Evolutionary conservation across 2,113 vertebrate genomes (phyloP).

Genomic region (Stictonetta naevosa): DNA sequence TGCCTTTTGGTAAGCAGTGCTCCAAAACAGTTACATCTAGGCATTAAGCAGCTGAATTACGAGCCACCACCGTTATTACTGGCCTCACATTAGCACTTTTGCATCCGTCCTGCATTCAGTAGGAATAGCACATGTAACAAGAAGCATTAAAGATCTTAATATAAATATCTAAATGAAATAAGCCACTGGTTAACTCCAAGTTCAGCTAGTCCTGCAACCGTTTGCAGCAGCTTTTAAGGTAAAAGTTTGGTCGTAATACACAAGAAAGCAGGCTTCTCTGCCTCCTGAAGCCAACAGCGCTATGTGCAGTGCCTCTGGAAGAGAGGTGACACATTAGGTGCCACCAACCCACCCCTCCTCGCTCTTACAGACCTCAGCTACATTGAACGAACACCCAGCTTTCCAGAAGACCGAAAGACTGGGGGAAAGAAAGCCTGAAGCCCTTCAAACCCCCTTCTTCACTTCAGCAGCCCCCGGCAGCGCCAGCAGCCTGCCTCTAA

Average conservation of each 20-base stretch:
- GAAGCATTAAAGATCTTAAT: not conserved
- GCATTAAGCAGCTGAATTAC: not conserved
- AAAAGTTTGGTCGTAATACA: not conserved
- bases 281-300: not conserved
- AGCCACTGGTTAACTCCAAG: not conserved
- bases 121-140: not conserved
- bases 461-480: not conserved
- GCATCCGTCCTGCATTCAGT: not conserved
- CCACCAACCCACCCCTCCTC: not conserved
- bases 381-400: not conserved
- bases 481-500: not conserved
- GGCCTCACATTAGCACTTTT: not conserved
- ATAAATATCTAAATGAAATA: not conserved
- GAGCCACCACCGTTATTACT: not conserved
- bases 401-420: not conserved
- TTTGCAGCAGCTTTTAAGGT: conserved; percentile 3
- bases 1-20: not conserved
- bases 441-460: not conserved
- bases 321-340: not conserved
- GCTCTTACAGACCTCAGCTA: not conserved
- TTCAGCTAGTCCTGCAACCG: not conserved
- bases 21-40: not conserved
- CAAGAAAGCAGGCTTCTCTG: not conserved
- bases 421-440: not conserved
- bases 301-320: not conserved